phyloP scores from a whole-genome alignment of 2,797 vertebrate species.

The Sebastes diaconus region DNA sequence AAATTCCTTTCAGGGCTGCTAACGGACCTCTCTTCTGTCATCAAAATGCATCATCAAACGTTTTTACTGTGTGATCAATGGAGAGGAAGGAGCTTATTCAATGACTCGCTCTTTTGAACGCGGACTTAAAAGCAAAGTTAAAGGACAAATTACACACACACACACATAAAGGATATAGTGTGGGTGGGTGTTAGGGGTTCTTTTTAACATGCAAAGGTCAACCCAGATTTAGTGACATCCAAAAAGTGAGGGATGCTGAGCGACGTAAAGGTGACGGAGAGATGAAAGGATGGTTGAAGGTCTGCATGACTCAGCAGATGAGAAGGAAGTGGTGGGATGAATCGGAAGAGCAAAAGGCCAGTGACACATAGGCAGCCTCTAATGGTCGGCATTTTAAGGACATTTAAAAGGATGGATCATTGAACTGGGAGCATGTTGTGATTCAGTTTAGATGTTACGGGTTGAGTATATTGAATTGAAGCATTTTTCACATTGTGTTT shows the following conservation, averaged over 20 bases:
- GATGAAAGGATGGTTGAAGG: conserved; percentile 58
- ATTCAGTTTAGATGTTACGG: background rate
- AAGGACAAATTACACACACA: conserved; percentile 39
- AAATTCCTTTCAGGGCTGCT: background rate
- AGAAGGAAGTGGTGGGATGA: conserved; percentile 53
- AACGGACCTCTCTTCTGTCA: background rate
- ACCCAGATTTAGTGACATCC: conserved; percentile 6
- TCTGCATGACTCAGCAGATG: conserved; percentile 39
- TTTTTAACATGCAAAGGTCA: conserved; percentile 61
- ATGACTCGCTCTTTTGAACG: conserved; percentile 30
- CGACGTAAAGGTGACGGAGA: conserved; percentile 25
- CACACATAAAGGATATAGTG: conserved; percentile 10
- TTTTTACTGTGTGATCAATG: conserved; percentile 1
- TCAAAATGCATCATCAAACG: background rate
- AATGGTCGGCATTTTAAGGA: background rate
- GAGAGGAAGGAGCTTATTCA: background rate
- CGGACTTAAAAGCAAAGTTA: conserved; percentile 47
- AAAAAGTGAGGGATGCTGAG: conserved; percentile 38
- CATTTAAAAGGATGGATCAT: background rate
- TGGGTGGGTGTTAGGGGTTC: background rate
- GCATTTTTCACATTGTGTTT: conserved; percentile 3
- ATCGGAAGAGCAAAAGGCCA: conserved; percentile 40
- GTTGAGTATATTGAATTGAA: background rate
- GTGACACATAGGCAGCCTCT: background rate
- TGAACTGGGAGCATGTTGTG: background rate